A percentile compares a stretch with the other conserved stretches of the same genome.
These are phyloP conservation scores for Drosophila chauvacae DNA, from an alignment of 1,140 invertebrate genomes.

Conservation along the genomic window DNA sequence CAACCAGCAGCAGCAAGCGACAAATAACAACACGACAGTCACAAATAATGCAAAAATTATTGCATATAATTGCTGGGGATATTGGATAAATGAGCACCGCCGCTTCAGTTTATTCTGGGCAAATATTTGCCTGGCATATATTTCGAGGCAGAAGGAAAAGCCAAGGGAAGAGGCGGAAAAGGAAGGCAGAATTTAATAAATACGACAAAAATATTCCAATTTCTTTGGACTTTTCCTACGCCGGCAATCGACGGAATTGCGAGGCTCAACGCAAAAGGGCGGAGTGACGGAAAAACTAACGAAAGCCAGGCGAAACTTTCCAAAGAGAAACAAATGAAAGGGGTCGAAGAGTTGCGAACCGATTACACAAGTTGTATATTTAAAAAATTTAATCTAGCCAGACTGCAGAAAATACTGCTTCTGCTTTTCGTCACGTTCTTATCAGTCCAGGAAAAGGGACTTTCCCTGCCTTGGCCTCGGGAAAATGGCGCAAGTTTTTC, in stretches of 20 bases:
- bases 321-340: constrained; percentile 2
- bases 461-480: background rate
- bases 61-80: constrained; percentile 41
- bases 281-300: background rate
- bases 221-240: constrained; percentile 11
- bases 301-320: constrained; percentile 2
- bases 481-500: constrained; percentile 56
- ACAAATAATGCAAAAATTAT: constrained; percentile 53
- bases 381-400: constrained; percentile 16
- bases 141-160: background rate
- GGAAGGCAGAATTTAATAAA: constrained; percentile 1
- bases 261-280: background rate
- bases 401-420: constrained; percentile 7
- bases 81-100: constrained; percentile 50
- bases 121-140: constrained; percentile 65
- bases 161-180: background rate
- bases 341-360: constrained; percentile 7
- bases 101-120: constrained; percentile 30
- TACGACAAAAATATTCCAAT: constrained; percentile 15
- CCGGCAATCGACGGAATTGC: background rate
- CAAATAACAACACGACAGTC: constrained; percentile 22
- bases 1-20: constrained; percentile 10
- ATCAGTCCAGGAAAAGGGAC: constrained; percentile 7
- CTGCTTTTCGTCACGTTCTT: constrained; percentile 33
- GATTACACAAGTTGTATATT: constrained; percentile 14